Evolutionary conservation across 2,888 invertebrate species (phyloP), one percentile per base, ranked within the genome.

Genomic region (Neoaliturus tenellus): DNA sequence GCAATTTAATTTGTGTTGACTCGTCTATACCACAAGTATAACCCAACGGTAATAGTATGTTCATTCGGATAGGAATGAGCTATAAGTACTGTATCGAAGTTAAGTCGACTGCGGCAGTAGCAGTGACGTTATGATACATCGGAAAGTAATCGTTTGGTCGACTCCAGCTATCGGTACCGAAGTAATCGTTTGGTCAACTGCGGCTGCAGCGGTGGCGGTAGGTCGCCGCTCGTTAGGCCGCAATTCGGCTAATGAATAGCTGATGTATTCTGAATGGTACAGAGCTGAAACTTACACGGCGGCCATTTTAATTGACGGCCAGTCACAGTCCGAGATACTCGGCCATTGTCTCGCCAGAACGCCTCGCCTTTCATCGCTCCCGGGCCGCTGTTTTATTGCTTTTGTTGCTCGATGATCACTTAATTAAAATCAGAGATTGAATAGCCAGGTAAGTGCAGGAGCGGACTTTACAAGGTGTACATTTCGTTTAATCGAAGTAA

Each of bases 211-310:
- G 55, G 55, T 14, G 8, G 55, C 55, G 12, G 55, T 55, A 23
- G 62, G 62, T 31, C 0, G 58, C 17, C 20, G 25, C 62, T 62
- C 25, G 62, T 62, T 62, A 62, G 12, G 35, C 17, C 35, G 12
- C 71, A 35, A 71, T 78, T 35, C 55, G 51, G 31, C 55, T 78
- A 78, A 78, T 78, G 78, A 78, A 78, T 78, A 20, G 78, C 35
- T 73, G 82, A 82, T 82, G 73, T 82, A 82, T 82, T 82, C 51
- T 82, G 82, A 82, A 82, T 82, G 51, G 82, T 55, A 69, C 35
- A 14, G 48, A 55, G 41, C 71, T 82, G 73, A 82, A 73, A 82
- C 51, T 55, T 28, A 78, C 78, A 78, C 48, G 78, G 55, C 51
- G 78, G 78, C 51, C 75, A 75, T 44, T 75, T 78, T 78, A 78